Base-by-base conservation (phyloP, 53 echinoderm and acorn worm genomes). In the Arbacia lixula region DNA sequence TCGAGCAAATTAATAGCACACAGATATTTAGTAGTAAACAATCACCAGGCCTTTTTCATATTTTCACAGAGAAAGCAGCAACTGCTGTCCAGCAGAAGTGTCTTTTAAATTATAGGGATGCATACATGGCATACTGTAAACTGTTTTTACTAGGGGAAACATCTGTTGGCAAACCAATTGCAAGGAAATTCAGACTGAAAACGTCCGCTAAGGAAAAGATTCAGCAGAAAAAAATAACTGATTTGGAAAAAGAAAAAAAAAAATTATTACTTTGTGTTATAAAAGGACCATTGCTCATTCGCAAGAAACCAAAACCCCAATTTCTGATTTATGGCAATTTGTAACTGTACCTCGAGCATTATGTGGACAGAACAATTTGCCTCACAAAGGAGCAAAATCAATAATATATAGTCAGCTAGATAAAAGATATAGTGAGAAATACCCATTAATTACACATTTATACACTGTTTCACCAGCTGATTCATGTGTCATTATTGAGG, bases 221-320 rank as follows among this genome's bases (percentile, higher is more conserved):
- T 2, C 64, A 81, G n/a, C 78, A 88, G 68, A 72, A 84, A 72
- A 91, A 76, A 43, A 50, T 87, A 12, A 84, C 66, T 75, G 68
- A 91, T 62, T 9, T 87, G 19, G 91, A 91, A 40, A 91, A 91
- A 63, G 91, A 87, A 60, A 84, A 87, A n/a, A n/a, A 35, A 82
- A 56, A 63, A 14, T 87, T 30, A 78, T 91, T 17, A 91, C 87
- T 53, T 36, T 83, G 12, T 91, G 87, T 49, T 87, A 91, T 30
- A 91, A 91, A 60, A 29, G 84, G 42, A 58, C 76, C 16, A 68
- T 87, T 33, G 54, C 84, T 2, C 57, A 78, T 52, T 84, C 87
- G 22, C 20, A 54, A 42, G 71, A 84, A 34, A 61, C 64, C 20
- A 69, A 83, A 28, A 19, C 26, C 17, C 74, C 87, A 60, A 77